Evolutionary conservation across 2,797 vertebrate species (phyloP), one percentile per base, ranked within the genome.

Genomic region (Crypturellus tataupa): DNA sequence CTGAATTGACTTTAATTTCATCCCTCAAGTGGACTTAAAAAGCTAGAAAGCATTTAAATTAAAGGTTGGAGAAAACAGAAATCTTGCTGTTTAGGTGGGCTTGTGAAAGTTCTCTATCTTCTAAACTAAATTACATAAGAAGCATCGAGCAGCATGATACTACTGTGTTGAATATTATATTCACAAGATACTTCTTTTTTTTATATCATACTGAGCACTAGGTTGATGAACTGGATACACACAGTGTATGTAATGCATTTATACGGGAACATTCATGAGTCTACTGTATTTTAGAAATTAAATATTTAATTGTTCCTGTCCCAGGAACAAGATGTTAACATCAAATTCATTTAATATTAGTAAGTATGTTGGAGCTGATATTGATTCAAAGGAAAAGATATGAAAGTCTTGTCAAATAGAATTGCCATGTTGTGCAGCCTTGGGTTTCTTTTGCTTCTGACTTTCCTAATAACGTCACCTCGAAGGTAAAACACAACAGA

Each of bases 61-160:
- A 65, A 92, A 86, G 51, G 77, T 84, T 49, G 14, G 80, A 93
- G 39, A 68, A 33, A 78, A 75, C 53, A 63, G 65, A 81, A 95
- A 92, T 55, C 60, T 67, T 81, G 46, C 46, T 63, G 89, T 95
- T 87, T 73, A 67, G 31, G 15, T 79, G 87, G 71, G 62, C 85
- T 93, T 67, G 29, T 86, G 59, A 89, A 89, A 93, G 42, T 31
- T 93, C 3, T 87, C 33, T 63, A 39, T 67, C 35, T 88, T 97
- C 87, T 92, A 58, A 84, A 60, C 8, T 47, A 90, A 96, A 84
- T 94, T 79, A 93, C 88, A 12, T 67, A 88, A 81, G 82, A 92
- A 94, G 70, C 67, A 64, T 60, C 55, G 68, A 86, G 70, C 29
- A 18, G 29, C 29, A 31, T 55, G 53, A 31, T 55, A 31, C 59